Base-by-base conservation (phyloP, 2,797 vertebrate species). In the Rhynchonycteris naso region DNA sequence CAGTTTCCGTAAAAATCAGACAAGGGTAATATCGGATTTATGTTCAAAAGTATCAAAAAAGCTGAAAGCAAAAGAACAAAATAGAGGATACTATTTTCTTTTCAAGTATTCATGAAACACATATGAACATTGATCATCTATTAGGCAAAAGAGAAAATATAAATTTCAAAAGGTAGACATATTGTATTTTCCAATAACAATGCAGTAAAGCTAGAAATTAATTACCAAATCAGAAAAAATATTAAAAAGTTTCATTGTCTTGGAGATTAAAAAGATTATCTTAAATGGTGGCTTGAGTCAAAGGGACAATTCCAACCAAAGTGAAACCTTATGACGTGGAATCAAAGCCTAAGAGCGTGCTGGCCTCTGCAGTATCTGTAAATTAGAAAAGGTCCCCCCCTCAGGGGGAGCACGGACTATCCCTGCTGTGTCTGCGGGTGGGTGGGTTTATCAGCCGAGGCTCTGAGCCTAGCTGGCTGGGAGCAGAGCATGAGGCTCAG, bases 1-100 rank as follows among this genome's bases (percentile, higher is more conserved):
- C 11, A 91, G n/a, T 88, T 95, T 88, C 50, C 72, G 75, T 65
- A 78, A 80, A 86, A 93, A 76, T 84, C 63, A 91, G 56, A 16
- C 26, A 61, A 88, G 43, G 21, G 33, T 85, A 84, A n/a, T 78
- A 74, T 83, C 50, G 82, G 24, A 58, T 90, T 81, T 80, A 68
- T 59, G 72, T 54, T 19, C 84, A 54, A 84, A 11, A 74, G 43
- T n/a, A 85, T 59, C 4, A 71, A 94, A 79, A 79, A 80, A 83
- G 26, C 52, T 78, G 5, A 35, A 90, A 79, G 33, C 65, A 92
- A 24, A 68, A 74, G 56, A 61, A 69, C 18, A 47, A 79, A 56
- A 33, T 1, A 59, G n/a, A 65, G 26, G 79, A 38, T 68, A 74
- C 14, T 43, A 21, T 26, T 84, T 84, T 63, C 26, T 83, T 80